Conservation (phyloP, 2,888 invertebrate genomes). For the Euplagia quadripunctaria region DNA sequence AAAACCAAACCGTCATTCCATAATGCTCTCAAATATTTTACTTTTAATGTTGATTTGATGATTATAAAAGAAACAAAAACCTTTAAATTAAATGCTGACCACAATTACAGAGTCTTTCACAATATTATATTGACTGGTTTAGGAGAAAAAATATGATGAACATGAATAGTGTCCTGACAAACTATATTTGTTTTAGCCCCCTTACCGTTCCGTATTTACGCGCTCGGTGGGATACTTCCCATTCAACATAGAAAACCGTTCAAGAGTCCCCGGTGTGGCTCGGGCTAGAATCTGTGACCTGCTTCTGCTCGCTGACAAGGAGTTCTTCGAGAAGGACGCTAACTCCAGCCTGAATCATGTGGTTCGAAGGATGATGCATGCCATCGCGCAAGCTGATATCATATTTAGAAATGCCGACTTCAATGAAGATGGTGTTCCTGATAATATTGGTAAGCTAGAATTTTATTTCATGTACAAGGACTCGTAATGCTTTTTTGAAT, state of each 20-base stretch:
- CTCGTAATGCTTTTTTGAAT: neutral
- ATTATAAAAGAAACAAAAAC: no score
- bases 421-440: conserved; percentile 83
- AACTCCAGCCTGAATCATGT: conserved; percentile 79
- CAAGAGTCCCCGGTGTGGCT: conserved; percentile 62
- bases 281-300: conserved; percentile 80
- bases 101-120: no score
- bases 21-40: no score
- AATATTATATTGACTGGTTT: no score
- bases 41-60: no score
- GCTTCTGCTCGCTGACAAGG: conserved; percentile 81
- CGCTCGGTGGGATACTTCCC: conserved; percentile 60
- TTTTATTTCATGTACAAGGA: neutral
- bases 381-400: conserved; percentile 84
- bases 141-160: no score
- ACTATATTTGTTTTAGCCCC: neutral
- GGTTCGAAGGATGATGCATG: conserved; percentile 79
- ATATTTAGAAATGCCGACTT: conserved; percentile 86
- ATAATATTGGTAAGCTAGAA: conserved; percentile 78
- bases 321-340: conserved; percentile 80
- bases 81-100: no score
- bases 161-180: no score
- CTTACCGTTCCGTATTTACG: conserved; percentile 17
- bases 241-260: conserved; percentile 64
- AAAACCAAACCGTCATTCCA: no score